Percentiles rank a stretch among this genome's conserved stretches.
These are phyloP conservation scores for Daphoenositta chrysoptera DNA, from an alignment of 2,113 vertebrate genomes.

Conservation along the genomic window DNA sequence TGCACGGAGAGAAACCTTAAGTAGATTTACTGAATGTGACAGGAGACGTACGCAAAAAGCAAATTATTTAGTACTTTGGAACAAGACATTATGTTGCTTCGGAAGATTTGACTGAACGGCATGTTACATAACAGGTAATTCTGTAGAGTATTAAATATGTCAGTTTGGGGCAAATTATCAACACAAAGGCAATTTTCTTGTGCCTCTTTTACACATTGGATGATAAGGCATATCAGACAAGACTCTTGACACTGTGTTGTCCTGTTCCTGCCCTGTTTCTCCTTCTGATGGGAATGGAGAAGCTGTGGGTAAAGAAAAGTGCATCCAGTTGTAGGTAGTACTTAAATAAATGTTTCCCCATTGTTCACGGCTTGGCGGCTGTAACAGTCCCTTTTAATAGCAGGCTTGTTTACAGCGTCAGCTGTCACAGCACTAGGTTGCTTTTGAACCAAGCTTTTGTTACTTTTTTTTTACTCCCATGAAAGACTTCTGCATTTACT, in stretches of 20 bases:
- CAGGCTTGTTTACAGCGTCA: not conserved
- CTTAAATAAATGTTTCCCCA: not conserved
- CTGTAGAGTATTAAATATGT: slow-evolving; percentile 1
- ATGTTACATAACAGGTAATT: slow-evolving; percentile 38
- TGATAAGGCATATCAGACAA: not conserved
- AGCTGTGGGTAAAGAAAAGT: not conserved
- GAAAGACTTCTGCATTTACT: not conserved
- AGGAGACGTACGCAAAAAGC: slow-evolving; percentile 24
- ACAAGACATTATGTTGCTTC: not conserved
- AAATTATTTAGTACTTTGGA: slow-evolving; percentile 44
- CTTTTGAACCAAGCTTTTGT: slow-evolving; percentile 4
- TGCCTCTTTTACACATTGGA: not conserved
- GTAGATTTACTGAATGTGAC: slow-evolving; percentile 57
- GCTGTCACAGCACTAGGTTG: not conserved
- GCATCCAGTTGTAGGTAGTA: not conserved
- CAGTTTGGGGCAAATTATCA: not conserved
- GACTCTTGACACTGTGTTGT: not conserved
- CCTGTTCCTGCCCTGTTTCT: not conserved
- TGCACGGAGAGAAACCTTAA: slow-evolving; percentile 43
- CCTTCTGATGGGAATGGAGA: not conserved
- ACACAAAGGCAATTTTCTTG: not conserved
- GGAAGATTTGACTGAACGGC: not conserved
- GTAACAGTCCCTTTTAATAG: not conserved
- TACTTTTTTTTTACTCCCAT: not conserved
- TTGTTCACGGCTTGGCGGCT: not conserved